Evolutionary conservation across 1,140 invertebrate species (phyloP).

Genomic region (Drosophila miranda): DNA sequence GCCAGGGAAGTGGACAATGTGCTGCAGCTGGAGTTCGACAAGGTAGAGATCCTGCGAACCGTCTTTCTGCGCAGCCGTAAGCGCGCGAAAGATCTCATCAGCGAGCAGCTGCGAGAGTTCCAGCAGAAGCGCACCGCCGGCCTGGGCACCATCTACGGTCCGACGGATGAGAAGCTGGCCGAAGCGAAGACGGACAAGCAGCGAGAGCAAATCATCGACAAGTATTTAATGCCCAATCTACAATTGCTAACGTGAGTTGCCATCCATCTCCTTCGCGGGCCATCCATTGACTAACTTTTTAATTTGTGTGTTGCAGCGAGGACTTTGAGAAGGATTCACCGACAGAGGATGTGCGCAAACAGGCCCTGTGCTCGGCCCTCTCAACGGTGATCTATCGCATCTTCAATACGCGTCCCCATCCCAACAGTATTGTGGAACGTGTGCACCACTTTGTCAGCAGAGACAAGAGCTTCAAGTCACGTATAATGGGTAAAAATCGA

Average conservation of each 20-base stretch:
- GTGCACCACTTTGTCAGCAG: conserved; percentile 91
- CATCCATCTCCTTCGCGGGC: neutral
- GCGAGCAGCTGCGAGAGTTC: conserved; percentile 94
- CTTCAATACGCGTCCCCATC: conserved; percentile 75
- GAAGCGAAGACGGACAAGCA: conserved; percentile 91
- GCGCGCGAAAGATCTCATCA: conserved; percentile 93
- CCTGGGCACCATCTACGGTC: conserved; percentile 94
- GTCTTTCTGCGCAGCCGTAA: conserved; percentile 94
- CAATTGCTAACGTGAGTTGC: conserved; percentile 87
- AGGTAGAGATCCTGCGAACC: conserved; percentile 93
- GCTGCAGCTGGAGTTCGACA: conserved; percentile 90
- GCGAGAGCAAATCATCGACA: conserved; percentile 90
- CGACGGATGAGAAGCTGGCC: conserved; percentile 90
- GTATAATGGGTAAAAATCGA: conserved; percentile 88
- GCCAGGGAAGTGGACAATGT: conserved; percentile 94
- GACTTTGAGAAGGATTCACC: conserved; percentile 88
- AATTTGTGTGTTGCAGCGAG: conserved; percentile 83
- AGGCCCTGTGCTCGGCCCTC: conserved; percentile 89
- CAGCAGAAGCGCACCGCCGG: conserved; percentile 94
- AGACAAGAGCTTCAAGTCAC: conserved; percentile 90
- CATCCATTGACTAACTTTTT: neutral
- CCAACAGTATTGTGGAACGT: conserved; percentile 81
- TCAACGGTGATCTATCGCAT: conserved; percentile 88
- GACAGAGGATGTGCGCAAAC: conserved; percentile 85
- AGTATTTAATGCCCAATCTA: conserved; percentile 88